Conservation (phyloP, 1,140 invertebrate species). For the Panagrolaimus sp. region DNA sequence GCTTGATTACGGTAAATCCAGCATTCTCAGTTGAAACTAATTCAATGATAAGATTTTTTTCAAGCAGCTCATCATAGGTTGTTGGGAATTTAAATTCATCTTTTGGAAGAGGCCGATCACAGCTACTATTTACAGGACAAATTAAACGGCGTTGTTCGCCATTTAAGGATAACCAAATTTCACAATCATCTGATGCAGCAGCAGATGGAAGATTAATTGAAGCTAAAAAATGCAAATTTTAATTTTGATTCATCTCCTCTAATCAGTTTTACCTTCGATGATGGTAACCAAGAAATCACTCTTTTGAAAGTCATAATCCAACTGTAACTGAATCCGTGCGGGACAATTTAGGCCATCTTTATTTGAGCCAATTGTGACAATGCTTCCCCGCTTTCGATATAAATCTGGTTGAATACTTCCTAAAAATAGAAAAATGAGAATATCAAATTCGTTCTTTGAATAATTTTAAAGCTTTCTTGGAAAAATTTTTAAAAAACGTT, state of each 20-base stretch:
- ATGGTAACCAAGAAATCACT: constrained; percentile 6
- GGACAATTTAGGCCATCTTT: neutral
- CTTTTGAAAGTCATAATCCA: constrained; percentile 14
- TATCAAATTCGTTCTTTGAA: neutral
- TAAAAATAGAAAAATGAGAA: neutral
- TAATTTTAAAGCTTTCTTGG: neutral
- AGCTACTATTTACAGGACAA: neutral
- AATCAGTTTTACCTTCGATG: neutral
- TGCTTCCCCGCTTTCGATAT: neutral
- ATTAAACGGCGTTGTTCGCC: neutral
- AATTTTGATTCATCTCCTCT: too few species aligned
- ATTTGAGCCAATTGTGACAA: constrained; percentile 2
- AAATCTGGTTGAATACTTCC: constrained; percentile 12
- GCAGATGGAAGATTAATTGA: too few species aligned
- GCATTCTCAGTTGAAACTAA: neutral
- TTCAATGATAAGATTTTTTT: constrained; percentile 7
- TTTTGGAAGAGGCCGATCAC: neutral
- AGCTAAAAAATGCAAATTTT: too few species aligned
- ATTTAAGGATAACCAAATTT: neutral
- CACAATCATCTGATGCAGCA: neutral
- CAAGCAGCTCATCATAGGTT: constrained; percentile 1
- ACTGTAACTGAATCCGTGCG: neutral
- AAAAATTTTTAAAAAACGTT: neutral
- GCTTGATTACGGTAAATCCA: constrained; percentile 9
- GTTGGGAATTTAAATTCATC: constrained; percentile 12